Conservation (phyloP, 2,888 invertebrate genomes). For the Acanthosoma haemorrhoidale region DNA sequence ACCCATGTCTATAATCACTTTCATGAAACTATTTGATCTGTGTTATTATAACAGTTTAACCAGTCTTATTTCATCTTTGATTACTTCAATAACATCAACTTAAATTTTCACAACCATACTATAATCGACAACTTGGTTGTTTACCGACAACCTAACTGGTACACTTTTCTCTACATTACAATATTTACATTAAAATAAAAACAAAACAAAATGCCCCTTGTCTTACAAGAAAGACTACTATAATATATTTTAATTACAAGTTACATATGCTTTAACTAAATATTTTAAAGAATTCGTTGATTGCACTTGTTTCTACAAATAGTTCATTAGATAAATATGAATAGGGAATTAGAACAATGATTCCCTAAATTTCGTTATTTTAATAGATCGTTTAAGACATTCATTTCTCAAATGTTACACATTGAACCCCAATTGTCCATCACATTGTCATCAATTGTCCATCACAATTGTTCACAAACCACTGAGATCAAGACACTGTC, state of each 20-base stretch:
- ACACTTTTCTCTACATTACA: conserved; percentile 38
- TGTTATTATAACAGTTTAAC: conserved; percentile 41
- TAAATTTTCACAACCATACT: conserved; percentile 40
- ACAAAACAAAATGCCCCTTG: conserved; percentile 40
- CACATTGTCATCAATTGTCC: neutral
- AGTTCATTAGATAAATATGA: conserved; percentile 36
- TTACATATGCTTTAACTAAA: conserved; percentile 37
- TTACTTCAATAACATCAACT: conserved; percentile 40
- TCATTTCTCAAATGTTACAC: conserved; percentile 19
- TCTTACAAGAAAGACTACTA: conserved; percentile 40
- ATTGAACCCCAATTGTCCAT: neutral
- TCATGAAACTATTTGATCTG: conserved; percentile 41
- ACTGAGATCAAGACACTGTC: conserved; percentile 39
- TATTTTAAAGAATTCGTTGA: conserved; percentile 39
- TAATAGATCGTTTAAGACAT: conserved; percentile 8
- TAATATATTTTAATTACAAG: conserved; percentile 35
- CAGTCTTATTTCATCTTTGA: conserved; percentile 42
- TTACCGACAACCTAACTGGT: conserved; percentile 38
- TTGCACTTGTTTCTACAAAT: conserved; percentile 38
- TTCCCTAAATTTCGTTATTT: conserved; percentile 7
- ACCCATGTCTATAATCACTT: conserved; percentile 35
- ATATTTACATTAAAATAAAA: conserved; percentile 38
- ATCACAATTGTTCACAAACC: conserved; percentile 30
- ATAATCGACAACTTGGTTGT: conserved; percentile 39
- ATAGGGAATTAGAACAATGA: conserved; percentile 24